Evolutionary conservation across 2,888 invertebrate species (phyloP), one percentile per base, ranked within the genome.

Genomic region (Amorpha juglandis): DNA sequence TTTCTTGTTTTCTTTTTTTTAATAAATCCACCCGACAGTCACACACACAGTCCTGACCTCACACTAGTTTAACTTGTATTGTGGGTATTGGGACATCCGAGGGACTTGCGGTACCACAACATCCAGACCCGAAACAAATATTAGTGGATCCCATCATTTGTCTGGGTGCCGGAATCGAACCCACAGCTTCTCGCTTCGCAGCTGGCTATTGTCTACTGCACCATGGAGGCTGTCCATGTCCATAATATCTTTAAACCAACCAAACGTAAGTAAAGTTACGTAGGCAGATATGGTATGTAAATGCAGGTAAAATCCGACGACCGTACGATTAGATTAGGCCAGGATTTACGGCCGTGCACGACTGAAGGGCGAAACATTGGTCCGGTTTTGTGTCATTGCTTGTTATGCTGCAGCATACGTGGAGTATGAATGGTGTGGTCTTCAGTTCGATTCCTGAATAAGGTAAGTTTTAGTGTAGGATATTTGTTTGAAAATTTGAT

Each of bases 261-360:
- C 16, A 9, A 19, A 50, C 16, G 48, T 48, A 48, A 48, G 16
- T 27, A 9, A 38, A 38, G 12, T 14, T 45, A 45, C 16, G 55
- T 55, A 55, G 9, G 55, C 27, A 53, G 53, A 38, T 35, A 55
- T 42, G 55, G 38, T 58, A 42, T 58, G 58, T 12, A 58, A 58
- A 58, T 58, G 38, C 58, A 42, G 58, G 58, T 58, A 58, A 58
- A 58, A 55, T 55, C 58, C 70, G 71, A 33, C 52, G 38, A 58
- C 55, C 55, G 38, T 16, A 19, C 42, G 58, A 58, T 58, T 19
- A 58, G 58, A 58, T 58, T 58, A 58, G 38, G 58, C 42, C 38
- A 33, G 19, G 58, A 58, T 58, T 58, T 58, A 63, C 58, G 58
- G 16, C 38, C 38, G 58, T 16, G 21, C 12, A 21, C 7, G 38